These are phyloP conservation scores for Cuculus canorus DNA, from an alignment of 2,797 vertebrate genomes.

Conservation along the genomic window DNA sequence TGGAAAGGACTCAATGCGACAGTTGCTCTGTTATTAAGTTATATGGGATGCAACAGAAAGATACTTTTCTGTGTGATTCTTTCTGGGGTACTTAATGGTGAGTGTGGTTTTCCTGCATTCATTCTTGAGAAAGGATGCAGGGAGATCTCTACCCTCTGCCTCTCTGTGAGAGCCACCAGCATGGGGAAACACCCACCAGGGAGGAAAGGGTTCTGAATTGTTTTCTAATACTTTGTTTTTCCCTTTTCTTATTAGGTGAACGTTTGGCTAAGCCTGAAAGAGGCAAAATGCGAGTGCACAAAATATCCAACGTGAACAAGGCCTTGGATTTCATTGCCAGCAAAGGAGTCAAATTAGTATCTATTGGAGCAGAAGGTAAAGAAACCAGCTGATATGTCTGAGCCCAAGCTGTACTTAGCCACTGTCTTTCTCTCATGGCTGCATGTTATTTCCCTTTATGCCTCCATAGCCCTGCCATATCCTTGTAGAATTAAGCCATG, in stretches of 20 bases:
- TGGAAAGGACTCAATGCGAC: not conserved
- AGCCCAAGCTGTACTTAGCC: not conserved
- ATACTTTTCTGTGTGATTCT: not conserved
- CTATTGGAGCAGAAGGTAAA: constrained; percentile 90
- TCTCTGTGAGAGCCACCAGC: not conserved
- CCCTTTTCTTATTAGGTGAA: constrained; percentile 77
- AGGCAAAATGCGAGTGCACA: constrained; percentile 92
- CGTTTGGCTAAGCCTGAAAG: constrained; percentile 90
- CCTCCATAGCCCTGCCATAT: not conserved
- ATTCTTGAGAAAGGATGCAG: not conserved
- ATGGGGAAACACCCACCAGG: not conserved
- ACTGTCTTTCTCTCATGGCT: not conserved
- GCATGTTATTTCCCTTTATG: not conserved
- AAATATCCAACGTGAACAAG: constrained; percentile 93
- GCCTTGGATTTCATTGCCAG: constrained; percentile 89
- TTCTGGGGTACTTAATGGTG: fast-evolving
- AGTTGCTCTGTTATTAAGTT: not conserved
- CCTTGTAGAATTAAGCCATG: not conserved
- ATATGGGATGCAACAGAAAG: not conserved
- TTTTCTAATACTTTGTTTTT: not conserved
- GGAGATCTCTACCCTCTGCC: not conserved
- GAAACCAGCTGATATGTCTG: not conserved
- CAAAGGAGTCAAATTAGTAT: constrained; percentile 91
- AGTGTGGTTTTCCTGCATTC: not conserved
- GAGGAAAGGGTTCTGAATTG: not conserved